Evolutionary conservation across 2,888 invertebrate genomes (phyloP), one percentile per base, ranked within the genome.

Genomic region (Spilarctia lutea): DNA sequence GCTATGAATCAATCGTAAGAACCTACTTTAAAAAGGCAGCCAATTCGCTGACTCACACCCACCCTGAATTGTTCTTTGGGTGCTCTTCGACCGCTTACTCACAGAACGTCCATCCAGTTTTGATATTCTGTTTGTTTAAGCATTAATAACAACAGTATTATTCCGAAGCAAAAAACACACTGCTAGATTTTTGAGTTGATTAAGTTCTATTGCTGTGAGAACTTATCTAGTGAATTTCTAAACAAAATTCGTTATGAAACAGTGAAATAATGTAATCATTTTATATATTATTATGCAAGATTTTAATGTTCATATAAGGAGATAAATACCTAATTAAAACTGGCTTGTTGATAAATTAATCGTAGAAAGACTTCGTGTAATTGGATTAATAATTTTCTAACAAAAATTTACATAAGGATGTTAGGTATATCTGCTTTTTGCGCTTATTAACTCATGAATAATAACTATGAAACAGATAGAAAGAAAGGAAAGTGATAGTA

Each of bases 21-120:
- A 52, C 16, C 69, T 69, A 91, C 90, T 91, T 90, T 89, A 89
- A 93, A 92, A 92, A 92, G 89, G 90, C 91, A 91, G 91, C 90
- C 87, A 92, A 92, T 92, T 89, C 76, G 94, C 93, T 94, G 94
- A 94, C 86, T 95, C 95, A 95, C 88, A 87, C 84, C 88, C 89
- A 89, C 92, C 92, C 92, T 91, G 80, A 84, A 88, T 93, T 91
- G 89, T 91, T 91, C 89, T 84, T 85, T 87, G 87, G 89, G 84
- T 86, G 86, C 86, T 90, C 90, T 90, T 88, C 82, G 83, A 84
- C 85, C 86, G 85, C 87, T 87, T 87, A 78, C 80, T 75, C 81
- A 81, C 81, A 80, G n/a, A n/a, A n/a, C n/a, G n/a, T n/a, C n/a
- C n/a, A 18, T 73, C 73, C 68, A 27, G 73, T 87, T 83, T 91